Percentiles rank a stretch among this genome's conserved stretches.
phyloP scores from a whole-genome alignment of 2,797 vertebrate species.

The Loriculus beryllinus region DNA sequence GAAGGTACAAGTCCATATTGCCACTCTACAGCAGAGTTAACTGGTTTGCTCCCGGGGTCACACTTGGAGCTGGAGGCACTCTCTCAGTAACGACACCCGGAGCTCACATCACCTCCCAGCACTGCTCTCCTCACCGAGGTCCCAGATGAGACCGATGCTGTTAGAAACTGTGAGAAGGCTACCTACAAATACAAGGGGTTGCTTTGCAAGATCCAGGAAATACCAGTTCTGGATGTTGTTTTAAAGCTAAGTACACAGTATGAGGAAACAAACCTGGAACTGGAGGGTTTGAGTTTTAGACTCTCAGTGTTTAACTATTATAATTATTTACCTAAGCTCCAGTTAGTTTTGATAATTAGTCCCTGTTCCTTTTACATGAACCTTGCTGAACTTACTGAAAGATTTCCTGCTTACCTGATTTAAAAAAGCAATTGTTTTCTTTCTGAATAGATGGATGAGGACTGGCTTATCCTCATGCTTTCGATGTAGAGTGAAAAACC shows the following conservation, averaged over 20 bases:
- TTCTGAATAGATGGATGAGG: conserved; percentile 37
- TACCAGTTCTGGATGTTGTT: background rate
- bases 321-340: background rate
- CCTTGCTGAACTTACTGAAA: conserved; percentile 14
- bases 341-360: background rate
- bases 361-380: background rate
- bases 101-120: background rate
- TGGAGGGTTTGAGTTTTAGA: background rate
- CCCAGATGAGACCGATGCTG: background rate
- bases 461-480: conserved; percentile 28
- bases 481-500: conserved; percentile 40
- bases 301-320: background rate
- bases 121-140: background rate
- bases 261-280: background rate
- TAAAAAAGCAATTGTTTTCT: conserved; percentile 37
- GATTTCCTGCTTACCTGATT: conserved; percentile 47
- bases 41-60: background rate
- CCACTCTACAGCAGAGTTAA: background rate
- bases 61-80: background rate
- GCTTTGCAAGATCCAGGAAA: conserved; percentile 11
- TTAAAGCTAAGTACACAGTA: background rate
- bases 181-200: background rate
- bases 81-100: accelerated
- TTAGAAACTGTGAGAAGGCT: background rate
- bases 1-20: background rate